Conservation (phyloP, 2,113 vertebrate species). For the Podarcis raffonei region DNA sequence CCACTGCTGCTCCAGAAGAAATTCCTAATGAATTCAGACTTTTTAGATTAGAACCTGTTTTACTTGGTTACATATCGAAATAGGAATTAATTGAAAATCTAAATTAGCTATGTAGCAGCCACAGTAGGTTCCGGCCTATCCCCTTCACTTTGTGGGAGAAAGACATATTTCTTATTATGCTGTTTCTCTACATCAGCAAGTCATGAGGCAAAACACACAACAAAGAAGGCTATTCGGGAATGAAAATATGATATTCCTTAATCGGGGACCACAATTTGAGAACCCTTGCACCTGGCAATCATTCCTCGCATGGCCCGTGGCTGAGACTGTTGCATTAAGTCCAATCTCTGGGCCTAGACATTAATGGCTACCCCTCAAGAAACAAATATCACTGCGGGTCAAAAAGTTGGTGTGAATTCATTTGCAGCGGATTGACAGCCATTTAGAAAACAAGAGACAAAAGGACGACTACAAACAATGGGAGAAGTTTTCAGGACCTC, state of each 20-base stretch:
- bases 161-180: background rate
- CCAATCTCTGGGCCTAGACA: conserved; percentile 18
- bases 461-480: background rate
- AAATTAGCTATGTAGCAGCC: background rate
- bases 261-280: background rate
- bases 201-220: background rate
- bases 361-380: conserved; percentile 15
- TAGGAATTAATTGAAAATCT: background rate
- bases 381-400: conserved; percentile 7
- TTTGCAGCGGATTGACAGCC: conserved; percentile 22
- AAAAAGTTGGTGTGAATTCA: background rate
- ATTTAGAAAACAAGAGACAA: conserved; percentile 17
- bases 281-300: background rate
- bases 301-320: accelerated
- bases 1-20: background rate
- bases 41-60: background rate
- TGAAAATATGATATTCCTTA: background rate
- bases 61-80: background rate
- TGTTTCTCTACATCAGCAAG: background rate
- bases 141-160: background rate
- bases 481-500: conserved; percentile 14
- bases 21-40: background rate
- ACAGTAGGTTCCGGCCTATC: background rate
- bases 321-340: background rate
- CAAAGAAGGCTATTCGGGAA: background rate